phyloP scores from a whole-genome alignment of 2,888 invertebrate species.

The Erebia epiphron region DNA sequence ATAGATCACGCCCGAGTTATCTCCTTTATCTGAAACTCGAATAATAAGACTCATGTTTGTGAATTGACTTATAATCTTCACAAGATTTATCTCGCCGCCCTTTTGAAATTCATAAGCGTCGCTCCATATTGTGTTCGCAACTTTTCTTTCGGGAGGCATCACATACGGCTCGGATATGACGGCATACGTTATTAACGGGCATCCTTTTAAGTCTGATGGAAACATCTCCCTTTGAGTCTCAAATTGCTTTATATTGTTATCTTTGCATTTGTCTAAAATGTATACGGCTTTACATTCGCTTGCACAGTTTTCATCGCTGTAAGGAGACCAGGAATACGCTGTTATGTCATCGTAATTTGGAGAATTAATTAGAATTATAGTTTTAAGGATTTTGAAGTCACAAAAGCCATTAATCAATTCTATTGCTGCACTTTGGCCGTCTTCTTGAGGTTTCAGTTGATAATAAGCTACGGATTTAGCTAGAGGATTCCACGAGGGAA shows the following conservation, averaged over 20 bases:
- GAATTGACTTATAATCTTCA: constrained; percentile 74
- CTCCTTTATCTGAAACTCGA: constrained; percentile 62
- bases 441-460: constrained; percentile 58
- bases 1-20: constrained; percentile 71
- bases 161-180: constrained; percentile 77
- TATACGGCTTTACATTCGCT: constrained; percentile 68
- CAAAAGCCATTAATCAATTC: constrained; percentile 71
- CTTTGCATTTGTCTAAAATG: constrained; percentile 66
- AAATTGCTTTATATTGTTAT: constrained; percentile 57
- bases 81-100: constrained; percentile 74
- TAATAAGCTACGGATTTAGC: constrained; percentile 78
- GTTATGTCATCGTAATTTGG: constrained; percentile 58
- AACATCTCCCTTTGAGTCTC: constrained; percentile 63
- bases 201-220: constrained; percentile 69
- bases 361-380: constrained; percentile 69
- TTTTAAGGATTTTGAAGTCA: constrained; percentile 65
- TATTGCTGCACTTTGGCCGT: constrained; percentile 57
- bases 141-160: constrained; percentile 65
- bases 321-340: constrained; percentile 75
- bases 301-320: constrained; percentile 69
- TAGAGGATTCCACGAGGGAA: constrained; percentile 79
- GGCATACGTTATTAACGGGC: constrained; percentile 69
- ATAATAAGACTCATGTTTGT: constrained; percentile 73
- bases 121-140: constrained; percentile 52
- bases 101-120: constrained; percentile 67